phyloP scores from a whole-genome alignment of 64 coral and sea anemone genomes.

The Montipora cactus region DNA sequence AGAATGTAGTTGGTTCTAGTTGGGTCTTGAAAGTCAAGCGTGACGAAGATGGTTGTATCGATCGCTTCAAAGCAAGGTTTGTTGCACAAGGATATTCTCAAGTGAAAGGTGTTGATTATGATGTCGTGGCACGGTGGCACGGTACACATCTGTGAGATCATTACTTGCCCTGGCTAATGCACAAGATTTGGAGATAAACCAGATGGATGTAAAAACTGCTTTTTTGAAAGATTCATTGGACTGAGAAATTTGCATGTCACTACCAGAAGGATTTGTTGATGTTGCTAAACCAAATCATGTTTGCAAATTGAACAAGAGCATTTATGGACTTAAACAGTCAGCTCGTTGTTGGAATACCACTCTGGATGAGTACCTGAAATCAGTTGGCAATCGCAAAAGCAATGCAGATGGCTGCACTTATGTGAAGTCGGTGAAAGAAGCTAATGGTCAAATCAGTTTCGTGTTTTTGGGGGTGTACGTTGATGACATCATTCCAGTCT shows the following conservation, averaged over 20 bases:
- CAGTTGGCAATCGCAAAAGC: constrained; percentile 47
- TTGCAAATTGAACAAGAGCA: constrained; percentile 72
- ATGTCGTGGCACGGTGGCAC: constrained; percentile 70
- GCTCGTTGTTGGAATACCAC: constrained; percentile 69
- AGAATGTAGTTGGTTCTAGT: constrained; percentile 53
- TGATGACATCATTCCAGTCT: constrained; percentile 75
- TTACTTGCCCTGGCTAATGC: constrained; percentile 41
- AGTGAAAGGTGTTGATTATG: constrained; percentile 67
- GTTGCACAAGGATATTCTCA: constrained; percentile 70
- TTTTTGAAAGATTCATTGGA: constrained; percentile 63
- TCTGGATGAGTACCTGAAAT: background rate
- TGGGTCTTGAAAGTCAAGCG: constrained; percentile 62
- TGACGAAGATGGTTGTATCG: constrained; percentile 48
- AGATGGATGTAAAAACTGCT: constrained; percentile 80
- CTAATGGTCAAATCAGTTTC: constrained; percentile 61
- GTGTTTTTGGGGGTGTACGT: constrained; percentile 67
- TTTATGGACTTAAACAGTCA: constrained; percentile 76
- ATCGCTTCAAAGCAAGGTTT: constrained; percentile 52
- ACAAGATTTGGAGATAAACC: constrained; percentile 39
- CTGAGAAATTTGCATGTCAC: constrained; percentile 73
- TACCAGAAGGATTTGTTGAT: constrained; percentile 77
- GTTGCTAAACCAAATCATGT: constrained; percentile 60
- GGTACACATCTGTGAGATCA: constrained; percentile 49
- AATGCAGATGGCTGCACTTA: constrained; percentile 74
- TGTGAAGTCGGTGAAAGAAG: constrained; percentile 55